These are phyloP conservation scores for Embiotoca jacksoni DNA, from an alignment of 2,113 vertebrate genomes.

Conservation along the genomic window DNA sequence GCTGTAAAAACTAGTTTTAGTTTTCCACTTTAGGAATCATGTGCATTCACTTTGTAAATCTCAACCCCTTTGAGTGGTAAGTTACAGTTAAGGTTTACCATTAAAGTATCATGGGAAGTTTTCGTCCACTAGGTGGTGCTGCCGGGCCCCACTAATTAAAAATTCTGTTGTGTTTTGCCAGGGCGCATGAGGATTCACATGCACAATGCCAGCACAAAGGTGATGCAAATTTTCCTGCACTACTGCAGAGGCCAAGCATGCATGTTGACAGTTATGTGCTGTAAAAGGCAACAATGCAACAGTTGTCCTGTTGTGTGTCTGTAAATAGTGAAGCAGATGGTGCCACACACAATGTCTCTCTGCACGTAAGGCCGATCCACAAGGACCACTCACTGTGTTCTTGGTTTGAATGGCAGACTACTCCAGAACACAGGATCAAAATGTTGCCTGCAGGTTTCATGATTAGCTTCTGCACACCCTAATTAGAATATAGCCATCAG, in stretches of 20 bases:
- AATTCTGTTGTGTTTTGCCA: not conserved
- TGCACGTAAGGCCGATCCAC: not conserved
- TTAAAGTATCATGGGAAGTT: not conserved
- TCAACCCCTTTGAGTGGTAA: not conserved
- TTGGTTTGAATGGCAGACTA: slow-evolving; percentile 12
- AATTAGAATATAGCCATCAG: slow-evolving; percentile 8
- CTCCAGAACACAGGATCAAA: slow-evolving; percentile 16
- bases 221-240: not conserved
- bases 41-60: not conserved
- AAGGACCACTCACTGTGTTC: slow-evolving; percentile 1
- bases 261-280: not conserved
- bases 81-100: not conserved
- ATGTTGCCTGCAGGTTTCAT: slow-evolving; percentile 11
- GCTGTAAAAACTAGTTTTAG: slow-evolving; percentile 9
- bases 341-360: slow-evolving; percentile 32
- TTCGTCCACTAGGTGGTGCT: not conserved
- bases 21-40: slow-evolving; percentile 5
- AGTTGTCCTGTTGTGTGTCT: not conserved
- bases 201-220: not conserved
- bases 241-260: not conserved
- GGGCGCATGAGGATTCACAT: not conserved
- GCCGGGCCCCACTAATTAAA: not conserved
- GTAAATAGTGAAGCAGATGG: slow-evolving; percentile 17
- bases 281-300: not conserved
- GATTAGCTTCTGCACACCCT: slow-evolving; percentile 10